Evolutionary conservation across 2,113 vertebrate species (phyloP), one percentile per base, ranked within the genome.

Genomic region (Neolamprologus falcicula): DNA sequence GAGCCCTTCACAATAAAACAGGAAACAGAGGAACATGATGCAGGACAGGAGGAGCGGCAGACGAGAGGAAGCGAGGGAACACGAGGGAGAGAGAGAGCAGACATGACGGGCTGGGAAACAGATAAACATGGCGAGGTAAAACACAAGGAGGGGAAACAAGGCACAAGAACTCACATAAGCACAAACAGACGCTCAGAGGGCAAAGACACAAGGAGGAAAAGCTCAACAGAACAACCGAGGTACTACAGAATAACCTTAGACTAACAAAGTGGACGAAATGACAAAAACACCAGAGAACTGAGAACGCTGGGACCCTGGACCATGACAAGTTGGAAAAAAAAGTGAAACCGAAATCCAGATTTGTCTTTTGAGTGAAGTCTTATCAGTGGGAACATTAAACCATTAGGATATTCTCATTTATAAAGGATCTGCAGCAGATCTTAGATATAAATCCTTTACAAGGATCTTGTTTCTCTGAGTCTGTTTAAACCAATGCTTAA

Each of bases 231-330:
- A 63, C 28, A 63, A 33, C 59, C 1, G 1, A 19, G 28, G 59
- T 19, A 63, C 28, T 63, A 35, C 6, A 63, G 59, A 63, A 33
- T 63, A 61, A 61, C 57, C 55, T 31, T 61, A 61, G 57, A 61
- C 57, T 3, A 61, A 61, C 26, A 61, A 17, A 9, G 57, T 31
- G 14, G 16, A 31, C 8, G 0, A 61, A 61, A 31, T 0, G 0
- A 61, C 57, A 61, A 61, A 4, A 6, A 61, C 57, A 61, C 26
- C 57, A 17, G 14, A 61, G 14, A 61, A 61, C 26, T 61, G 14
- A 61, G 26, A 10, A 2, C 3, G 26, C 57, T 61, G 57, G 57
- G 57, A 61, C 57, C 57, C 57, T 31, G 57, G 57, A 4, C 57
- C 57, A 17, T 31, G 14, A 61, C 26, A 31, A 61, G 26, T 31